Evolutionary conservation across 2,113 vertebrate genomes (phyloP), one percentile per base, ranked within the genome.

Genomic region (Ursus arctos): DNA sequence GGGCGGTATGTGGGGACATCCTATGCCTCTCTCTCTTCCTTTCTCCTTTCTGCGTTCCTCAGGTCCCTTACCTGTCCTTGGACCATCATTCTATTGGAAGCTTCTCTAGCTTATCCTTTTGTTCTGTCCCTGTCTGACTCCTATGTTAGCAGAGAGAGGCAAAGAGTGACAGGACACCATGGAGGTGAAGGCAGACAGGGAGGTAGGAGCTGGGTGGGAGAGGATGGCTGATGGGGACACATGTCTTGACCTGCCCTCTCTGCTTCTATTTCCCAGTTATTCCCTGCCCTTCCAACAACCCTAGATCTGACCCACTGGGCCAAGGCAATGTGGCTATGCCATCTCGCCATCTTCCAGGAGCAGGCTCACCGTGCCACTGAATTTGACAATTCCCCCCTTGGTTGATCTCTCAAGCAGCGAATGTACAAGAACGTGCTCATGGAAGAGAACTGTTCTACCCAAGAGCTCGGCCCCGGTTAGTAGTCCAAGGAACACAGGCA

Each of bases 351-450:
- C 43, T 67, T 43, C 53, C 74, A 24, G 2, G 26, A 61, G 33
- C 13, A 6, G 55, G 28, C 10, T 89, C 2, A n/a, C 7, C 3
- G 13, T 0, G 6, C 24, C 76, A 22, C 40, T 53, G 55, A 49
- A 36, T 10, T 0, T 13, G 6, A 26, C 2, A 10, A 53, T 31
- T 31, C 59, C 47, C 33, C 36, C 15, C 24, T 53, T 21, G 2
- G 14, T 0, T 91, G 43, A 22, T 12, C 12, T 31, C 91, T 12
- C 14, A 33, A 26, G 13, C 26, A 77, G 36, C 36, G 33, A 53
- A 69, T 18, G 7, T 65, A 10, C 8, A n/a, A 57, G 40, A n/a
- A 81, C 1, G 1, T 67, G 12, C 1, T 6, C 12, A 0, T 14
- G 7, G 74, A 72, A 26, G 24, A 89, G 36, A 89, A n/a, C 1